phyloP scores from a whole-genome alignment of 2,113 vertebrate species.

The Vireo altiloquus region DNA sequence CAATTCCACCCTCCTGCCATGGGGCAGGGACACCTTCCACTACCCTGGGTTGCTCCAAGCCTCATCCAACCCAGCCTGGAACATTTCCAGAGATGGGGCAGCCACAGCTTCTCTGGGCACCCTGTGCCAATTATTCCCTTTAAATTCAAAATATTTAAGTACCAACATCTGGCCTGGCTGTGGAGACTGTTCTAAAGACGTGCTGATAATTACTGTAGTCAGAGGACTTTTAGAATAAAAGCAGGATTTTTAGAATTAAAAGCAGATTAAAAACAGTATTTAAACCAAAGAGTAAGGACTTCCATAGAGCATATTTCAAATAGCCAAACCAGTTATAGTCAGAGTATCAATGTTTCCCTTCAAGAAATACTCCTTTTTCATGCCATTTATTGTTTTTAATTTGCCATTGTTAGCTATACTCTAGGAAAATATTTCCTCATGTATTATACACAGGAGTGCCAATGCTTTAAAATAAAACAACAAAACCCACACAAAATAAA shows the following conservation, averaged over 20 bases:
- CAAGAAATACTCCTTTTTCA: background rate
- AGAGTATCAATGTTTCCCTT: background rate
- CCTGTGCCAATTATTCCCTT: background rate
- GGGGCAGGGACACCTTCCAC: background rate
- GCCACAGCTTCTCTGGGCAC: background rate
- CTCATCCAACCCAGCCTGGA: accelerated
- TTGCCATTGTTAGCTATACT: no score
- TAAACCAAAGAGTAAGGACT: background rate
- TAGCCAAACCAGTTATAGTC: background rate
- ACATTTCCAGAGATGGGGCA: background rate
- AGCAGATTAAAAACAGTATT: background rate
- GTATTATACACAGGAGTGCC: background rate
- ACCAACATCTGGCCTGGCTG: background rate
- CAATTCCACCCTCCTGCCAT: background rate
- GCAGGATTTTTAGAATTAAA: background rate
- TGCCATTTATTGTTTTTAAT: background rate
- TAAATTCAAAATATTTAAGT: background rate
- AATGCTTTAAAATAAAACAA: background rate
- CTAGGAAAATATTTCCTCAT: background rate
- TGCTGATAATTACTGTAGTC: background rate
- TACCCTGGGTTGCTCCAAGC: background rate
- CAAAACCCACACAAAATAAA: background rate
- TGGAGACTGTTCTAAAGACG: background rate
- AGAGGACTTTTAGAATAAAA: background rate
- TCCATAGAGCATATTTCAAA: accelerated